Conservation (phyloP, 2,888 invertebrate genomes). For the Quadroppia sp. region DNA sequence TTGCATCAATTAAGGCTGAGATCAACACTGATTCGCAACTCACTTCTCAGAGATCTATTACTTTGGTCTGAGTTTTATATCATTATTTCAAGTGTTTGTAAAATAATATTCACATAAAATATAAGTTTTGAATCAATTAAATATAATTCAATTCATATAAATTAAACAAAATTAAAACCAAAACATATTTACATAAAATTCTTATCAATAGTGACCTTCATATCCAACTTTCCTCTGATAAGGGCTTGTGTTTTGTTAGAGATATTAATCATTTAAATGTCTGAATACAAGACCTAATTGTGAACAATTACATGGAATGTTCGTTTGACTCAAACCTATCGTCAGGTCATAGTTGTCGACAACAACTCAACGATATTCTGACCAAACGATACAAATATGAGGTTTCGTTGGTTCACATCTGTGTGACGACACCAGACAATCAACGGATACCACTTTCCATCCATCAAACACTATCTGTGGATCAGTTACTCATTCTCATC, state of each 20-base stretch:
- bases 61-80: not conserved
- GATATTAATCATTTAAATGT: too few species aligned
- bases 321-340: too few species aligned
- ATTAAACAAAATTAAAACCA: too few species aligned
- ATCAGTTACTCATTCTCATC: not conserved
- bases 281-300: too few species aligned
- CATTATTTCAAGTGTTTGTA: too few species aligned
- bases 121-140: too few species aligned
- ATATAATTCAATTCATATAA: too few species aligned
- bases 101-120: too few species aligned
- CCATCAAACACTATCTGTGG: not conserved
- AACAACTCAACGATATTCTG: not conserved
- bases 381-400: constrained; percentile 23
- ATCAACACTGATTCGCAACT: not conserved
- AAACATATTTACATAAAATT: not conserved
- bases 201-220: constrained; percentile 2
- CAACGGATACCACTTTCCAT: not conserved
- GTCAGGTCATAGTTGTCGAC: not conserved
- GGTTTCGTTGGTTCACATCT: constrained; percentile 12
- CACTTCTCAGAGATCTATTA: constrained; percentile 2
- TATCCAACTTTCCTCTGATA: not conserved
- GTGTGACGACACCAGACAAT: not conserved
- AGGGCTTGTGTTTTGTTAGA: not conserved
- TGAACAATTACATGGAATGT: too few species aligned
- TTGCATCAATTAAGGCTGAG: not conserved